phyloP scores from a whole-genome alignment of 2,888 invertebrate species.

The Cacoxenus indagator region DNA sequence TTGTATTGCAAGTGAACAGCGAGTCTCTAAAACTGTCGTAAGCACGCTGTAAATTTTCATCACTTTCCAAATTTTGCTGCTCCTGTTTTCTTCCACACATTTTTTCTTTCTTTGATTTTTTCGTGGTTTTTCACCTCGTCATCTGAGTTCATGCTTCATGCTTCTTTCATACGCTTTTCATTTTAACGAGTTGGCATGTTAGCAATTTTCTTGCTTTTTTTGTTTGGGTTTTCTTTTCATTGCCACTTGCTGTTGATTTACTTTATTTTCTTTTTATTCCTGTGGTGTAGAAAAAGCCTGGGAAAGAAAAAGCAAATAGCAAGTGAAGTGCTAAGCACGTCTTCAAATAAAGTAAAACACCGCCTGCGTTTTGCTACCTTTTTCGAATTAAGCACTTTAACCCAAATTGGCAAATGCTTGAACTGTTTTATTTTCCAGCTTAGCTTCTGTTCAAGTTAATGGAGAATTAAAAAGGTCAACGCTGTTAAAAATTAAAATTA shows the following conservation, averaged over 20 bases:
- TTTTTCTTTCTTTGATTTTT: not conserved
- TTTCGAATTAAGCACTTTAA: not conserved
- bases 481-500: slow-evolving; percentile 58
- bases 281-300: not conserved
- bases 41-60: slow-evolving; percentile 19
- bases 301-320: not conserved
- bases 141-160: not conserved
- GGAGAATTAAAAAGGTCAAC: slow-evolving; percentile 58
- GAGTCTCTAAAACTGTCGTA: slow-evolving; percentile 44
- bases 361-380: not conserved
- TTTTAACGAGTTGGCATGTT: slow-evolving; percentile 18
- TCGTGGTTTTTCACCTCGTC: not conserved
- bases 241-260: not conserved
- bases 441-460: slow-evolving; percentile 43
- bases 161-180: slow-evolving; percentile 7
- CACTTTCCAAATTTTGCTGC: not conserved
- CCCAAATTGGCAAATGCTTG: not conserved
- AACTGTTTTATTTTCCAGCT: not conserved
- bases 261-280: slow-evolving; percentile 11
- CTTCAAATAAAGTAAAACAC: not conserved
- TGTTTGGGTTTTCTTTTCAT: not conserved
- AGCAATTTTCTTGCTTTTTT: not conserved
- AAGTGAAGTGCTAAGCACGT: not conserved
- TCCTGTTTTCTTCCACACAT: not conserved
- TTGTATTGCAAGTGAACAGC: slow-evolving; percentile 31